Percentiles rank a stretch among this genome's conserved stretches.
These are phyloP conservation scores for Chiridota heheva DNA, from an alignment of 35 echinoderm and acorn worm genomes.

Conservation along the genomic window DNA sequence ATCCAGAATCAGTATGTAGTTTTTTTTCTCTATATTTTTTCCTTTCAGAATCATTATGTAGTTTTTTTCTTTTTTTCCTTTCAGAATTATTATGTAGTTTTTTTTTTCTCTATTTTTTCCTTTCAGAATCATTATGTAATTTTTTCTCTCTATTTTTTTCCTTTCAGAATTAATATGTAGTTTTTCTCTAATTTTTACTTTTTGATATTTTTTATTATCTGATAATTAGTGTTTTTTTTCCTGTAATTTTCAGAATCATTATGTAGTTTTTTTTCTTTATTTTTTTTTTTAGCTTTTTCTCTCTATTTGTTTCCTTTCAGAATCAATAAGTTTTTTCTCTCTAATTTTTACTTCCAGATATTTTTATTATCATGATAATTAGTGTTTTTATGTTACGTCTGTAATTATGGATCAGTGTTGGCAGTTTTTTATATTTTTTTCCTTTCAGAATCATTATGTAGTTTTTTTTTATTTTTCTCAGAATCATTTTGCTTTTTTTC, in stretches of 20 bases:
- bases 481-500: neutral
- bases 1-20: constrained; percentile 92
- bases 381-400: no score
- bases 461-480: neutral
- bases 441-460: neutral
- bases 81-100: neutral
- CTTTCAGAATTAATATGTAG: neutral
- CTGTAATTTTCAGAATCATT: neutral
- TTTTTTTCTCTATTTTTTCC: neutral
- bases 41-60: neutral
- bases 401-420: no score
- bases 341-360: neutral
- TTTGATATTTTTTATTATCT: neutral
- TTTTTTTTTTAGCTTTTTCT: neutral
- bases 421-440: no score
- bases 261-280: neutral
- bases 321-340: no score
- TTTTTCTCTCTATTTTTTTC: neutral
- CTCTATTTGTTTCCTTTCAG: no score
- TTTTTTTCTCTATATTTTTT: neutral
- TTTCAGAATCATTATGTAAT: neutral
- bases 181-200: neutral
- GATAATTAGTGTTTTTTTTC: neutral
- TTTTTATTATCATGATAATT: no score
- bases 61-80: neutral